Percentiles rank a stretch among this genome's conserved stretches.
phyloP scores from a whole-genome alignment of 2,888 invertebrate genomes.

The Drosophila ustulata region DNA sequence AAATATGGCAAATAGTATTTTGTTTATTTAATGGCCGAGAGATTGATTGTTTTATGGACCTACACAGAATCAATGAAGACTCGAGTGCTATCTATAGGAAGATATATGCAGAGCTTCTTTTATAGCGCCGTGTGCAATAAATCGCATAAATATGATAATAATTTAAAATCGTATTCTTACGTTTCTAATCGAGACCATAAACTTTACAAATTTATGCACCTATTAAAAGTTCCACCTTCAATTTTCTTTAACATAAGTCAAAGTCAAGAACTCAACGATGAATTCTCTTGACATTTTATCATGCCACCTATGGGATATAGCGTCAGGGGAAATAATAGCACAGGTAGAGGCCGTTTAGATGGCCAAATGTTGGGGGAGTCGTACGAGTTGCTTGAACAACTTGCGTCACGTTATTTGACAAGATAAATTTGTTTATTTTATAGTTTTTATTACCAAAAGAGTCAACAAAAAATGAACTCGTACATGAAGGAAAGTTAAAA shows the following conservation, averaged over 20 bases:
- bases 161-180: slow-evolving; percentile 19
- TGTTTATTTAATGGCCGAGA: slow-evolving; percentile 56
- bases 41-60: slow-evolving; percentile 67
- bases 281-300: slow-evolving; percentile 5
- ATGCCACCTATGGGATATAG: neutral
- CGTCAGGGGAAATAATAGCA: slow-evolving; percentile 1
- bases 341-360: slow-evolving; percentile 4
- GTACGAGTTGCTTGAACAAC: slow-evolving; percentile 56
- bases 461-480: slow-evolving; percentile 5
- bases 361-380: slow-evolving; percentile 9
- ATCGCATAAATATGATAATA: slow-evolving; percentile 55
- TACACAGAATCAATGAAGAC: neutral
- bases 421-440: slow-evolving; percentile 74
- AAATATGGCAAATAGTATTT: slow-evolving; percentile 42
- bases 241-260: slow-evolving; percentile 49
- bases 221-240: slow-evolving; percentile 41
- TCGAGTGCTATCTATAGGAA: slow-evolving; percentile 19
- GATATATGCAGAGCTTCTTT: slow-evolving; percentile 15
- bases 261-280: slow-evolving; percentile 64
- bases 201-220: slow-evolving; percentile 36
- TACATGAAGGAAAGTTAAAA: slow-evolving; percentile 14
- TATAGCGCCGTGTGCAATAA: slow-evolving; percentile 76
- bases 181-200: slow-evolving; percentile 37
- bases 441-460: slow-evolving; percentile 65
- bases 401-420: slow-evolving; percentile 71